Conservation (phyloP, 2,888 invertebrate species). For the Caenorhabditis sp. region DNA sequence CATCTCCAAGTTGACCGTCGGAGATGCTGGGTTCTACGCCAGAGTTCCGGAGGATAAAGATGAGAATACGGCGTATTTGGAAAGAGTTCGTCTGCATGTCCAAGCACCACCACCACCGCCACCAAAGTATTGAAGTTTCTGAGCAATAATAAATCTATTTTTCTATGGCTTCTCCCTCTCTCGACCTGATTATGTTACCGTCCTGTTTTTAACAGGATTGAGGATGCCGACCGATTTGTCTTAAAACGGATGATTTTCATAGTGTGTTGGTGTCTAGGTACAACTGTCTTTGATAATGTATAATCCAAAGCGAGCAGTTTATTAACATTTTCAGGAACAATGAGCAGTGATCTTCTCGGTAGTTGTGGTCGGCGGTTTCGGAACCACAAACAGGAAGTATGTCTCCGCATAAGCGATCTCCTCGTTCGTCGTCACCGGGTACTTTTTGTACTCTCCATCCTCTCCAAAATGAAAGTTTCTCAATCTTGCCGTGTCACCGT, state of each 20-base stretch:
- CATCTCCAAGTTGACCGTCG: not conserved
- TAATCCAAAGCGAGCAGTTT: too few species aligned
- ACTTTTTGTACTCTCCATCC: slow-evolving; percentile 11
- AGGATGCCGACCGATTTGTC: too few species aligned
- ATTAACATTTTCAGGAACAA: not conserved
- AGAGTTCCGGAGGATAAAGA: slow-evolving; percentile 20
- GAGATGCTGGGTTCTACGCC: slow-evolving; percentile 23
- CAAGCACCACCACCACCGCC: slow-evolving; percentile 26
- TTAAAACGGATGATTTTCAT: too few species aligned
- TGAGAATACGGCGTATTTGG: slow-evolving; percentile 12
- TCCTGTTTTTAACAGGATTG: too few species aligned
- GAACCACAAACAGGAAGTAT: not conserved
- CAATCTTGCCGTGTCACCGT: not conserved
- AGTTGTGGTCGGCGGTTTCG: not conserved
- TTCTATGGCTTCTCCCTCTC: too few species aligned
- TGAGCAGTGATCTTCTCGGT: not conserved
- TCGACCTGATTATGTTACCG: too few species aligned
- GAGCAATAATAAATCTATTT: too few species aligned
- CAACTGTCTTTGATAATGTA: too few species aligned
- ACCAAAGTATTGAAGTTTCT: not conserved
- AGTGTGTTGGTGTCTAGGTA: too few species aligned
- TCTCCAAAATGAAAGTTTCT: slow-evolving; percentile 12
- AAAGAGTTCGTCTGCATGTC: slow-evolving; percentile 17
- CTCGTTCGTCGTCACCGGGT: not conserved
- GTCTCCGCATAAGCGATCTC: not conserved